Evolutionary conservation across 1,140 invertebrate species (phyloP).

Genomic region (Belonocnema kinseyi): DNA sequence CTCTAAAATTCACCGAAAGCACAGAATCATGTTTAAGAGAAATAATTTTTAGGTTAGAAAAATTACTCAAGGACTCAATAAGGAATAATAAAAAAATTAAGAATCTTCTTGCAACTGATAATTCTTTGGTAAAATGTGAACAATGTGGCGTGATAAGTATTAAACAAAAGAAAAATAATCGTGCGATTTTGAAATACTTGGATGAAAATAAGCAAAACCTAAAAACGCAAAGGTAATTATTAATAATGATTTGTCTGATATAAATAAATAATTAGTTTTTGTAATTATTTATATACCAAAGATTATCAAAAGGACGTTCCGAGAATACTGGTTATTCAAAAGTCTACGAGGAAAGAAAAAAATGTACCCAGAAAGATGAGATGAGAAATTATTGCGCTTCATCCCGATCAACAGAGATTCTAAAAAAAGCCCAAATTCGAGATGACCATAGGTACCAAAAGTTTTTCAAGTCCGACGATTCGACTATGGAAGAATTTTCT

Average conservation of each 20-base stretch:
- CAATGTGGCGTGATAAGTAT: conserved; percentile 53
- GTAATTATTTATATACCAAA: neutral
- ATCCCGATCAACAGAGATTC: neutral
- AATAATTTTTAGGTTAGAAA: conserved; percentile 37
- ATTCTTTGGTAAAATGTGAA: conserved; percentile 47
- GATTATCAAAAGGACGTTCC: neutral
- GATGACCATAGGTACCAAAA: too few species aligned
- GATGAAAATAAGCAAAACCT: neutral
- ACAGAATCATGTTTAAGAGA: conserved; percentile 34
- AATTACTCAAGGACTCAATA: conserved; percentile 30
- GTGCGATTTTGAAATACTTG: too few species aligned
- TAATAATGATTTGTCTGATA: too few species aligned
- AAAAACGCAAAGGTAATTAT: neutral
- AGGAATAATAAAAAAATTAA: conserved; percentile 36
- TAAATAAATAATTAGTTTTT: too few species aligned
- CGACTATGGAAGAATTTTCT: neutral
- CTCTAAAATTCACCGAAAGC: conserved; percentile 29
- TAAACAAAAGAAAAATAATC: neutral
- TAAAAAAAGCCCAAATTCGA: neutral
- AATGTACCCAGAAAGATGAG: neutral
- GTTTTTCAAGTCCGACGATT: neutral
- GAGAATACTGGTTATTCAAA: neutral
- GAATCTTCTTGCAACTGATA: conserved; percentile 38
- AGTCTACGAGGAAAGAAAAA: neutral
- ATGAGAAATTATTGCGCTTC: neutral